These are phyloP conservation scores for Geotrypetes seraphini DNA, from an alignment of 2,797 vertebrate genomes.

Conservation along the genomic window DNA sequence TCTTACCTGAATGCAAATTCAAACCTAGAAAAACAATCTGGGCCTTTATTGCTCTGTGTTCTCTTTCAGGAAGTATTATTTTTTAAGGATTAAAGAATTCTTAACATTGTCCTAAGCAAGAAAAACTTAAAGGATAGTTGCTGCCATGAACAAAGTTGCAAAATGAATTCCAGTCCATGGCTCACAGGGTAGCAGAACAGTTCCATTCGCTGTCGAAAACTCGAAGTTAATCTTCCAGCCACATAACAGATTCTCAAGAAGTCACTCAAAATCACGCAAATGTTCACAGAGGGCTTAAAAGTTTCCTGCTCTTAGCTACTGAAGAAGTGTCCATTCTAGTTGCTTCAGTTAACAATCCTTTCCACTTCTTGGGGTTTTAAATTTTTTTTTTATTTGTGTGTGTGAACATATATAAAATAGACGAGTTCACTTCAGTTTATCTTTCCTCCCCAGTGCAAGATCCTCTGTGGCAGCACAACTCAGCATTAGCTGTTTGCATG, in stretches of 20 bases:
- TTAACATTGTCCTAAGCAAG: conserved; percentile 19
- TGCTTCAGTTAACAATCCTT: conserved; percentile 11
- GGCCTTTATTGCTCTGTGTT: no score
- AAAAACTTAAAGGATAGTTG: conserved; percentile 24
- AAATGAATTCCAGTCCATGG: conserved; percentile 13
- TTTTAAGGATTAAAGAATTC: conserved; percentile 16
- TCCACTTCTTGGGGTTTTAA: not conserved
- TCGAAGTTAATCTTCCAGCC: conserved; percentile 29
- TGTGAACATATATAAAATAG: no score
- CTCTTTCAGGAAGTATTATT: conserved; percentile 25
- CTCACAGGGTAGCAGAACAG: conserved; percentile 15
- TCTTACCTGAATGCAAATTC: conserved; percentile 23
- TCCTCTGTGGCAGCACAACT: not conserved
- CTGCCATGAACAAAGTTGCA: no score
- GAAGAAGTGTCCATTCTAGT: not conserved
- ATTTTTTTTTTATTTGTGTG: no score
- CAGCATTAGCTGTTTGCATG: conserved; percentile 17
- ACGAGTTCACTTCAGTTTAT: no score
- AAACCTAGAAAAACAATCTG: conserved; percentile 16
- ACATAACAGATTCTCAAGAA: conserved; percentile 9
- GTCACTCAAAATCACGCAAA: conserved; percentile 2
- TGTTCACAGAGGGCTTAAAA: not conserved
- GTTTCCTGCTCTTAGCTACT: not conserved
- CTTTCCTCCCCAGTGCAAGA: conserved; percentile 12
- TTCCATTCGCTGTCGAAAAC: conserved; percentile 20